Percentiles rank a stretch among this genome's conserved stretches.
phyloP scores from a whole-genome alignment of 2,113 vertebrate genomes.

The Australoheros scitulus region DNA sequence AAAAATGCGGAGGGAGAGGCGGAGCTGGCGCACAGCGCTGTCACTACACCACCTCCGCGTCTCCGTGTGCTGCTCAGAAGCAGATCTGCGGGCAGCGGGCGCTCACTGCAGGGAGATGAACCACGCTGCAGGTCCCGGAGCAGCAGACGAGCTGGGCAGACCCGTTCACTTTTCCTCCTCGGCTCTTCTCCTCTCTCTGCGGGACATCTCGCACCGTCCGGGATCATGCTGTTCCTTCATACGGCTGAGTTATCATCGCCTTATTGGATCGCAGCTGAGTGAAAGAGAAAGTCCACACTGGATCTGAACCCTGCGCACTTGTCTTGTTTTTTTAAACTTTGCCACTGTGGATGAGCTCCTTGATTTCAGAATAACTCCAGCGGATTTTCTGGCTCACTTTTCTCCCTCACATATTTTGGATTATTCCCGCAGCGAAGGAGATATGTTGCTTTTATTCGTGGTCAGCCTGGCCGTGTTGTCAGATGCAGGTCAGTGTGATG shows the following conservation, averaged over 20 bases:
- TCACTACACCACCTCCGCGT: slow-evolving; percentile 44
- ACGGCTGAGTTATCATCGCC: slow-evolving; percentile 37
- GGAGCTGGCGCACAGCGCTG: slow-evolving; percentile 61
- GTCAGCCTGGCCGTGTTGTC: slow-evolving; percentile 54
- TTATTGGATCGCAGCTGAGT: slow-evolving; percentile 63
- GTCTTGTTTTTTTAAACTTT: not conserved
- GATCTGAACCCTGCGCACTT: slow-evolving; percentile 61
- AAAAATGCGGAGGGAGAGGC: slow-evolving; percentile 53
- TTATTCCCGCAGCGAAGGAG: slow-evolving; percentile 15
- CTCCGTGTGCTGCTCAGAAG: slow-evolving; percentile 43
- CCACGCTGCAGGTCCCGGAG: slow-evolving; percentile 56
- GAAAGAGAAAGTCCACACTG: slow-evolving; percentile 69
- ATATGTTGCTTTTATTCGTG: slow-evolving; percentile 59
- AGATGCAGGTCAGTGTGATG: slow-evolving; percentile 69
- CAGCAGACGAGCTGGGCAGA: slow-evolving; percentile 48
- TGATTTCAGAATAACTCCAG: slow-evolving; percentile 19
- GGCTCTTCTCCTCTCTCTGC: slow-evolving; percentile 22
- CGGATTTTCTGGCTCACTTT: not conserved
- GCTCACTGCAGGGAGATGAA: slow-evolving; percentile 64
- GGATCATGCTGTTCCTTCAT: slow-evolving; percentile 51
- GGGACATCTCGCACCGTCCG: slow-evolving; percentile 51
- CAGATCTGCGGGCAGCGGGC: slow-evolving; percentile 46
- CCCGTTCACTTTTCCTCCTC: slow-evolving; percentile 5
- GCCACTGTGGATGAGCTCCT: slow-evolving; percentile 32
- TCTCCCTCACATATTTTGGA: slow-evolving; percentile 19